Percentiles rank a stretch among this genome's conserved stretches.
These are phyloP conservation scores for Pelagia noctiluca DNA, from an alignment of 30 jellyfish, hydroid and myxozoan species.

Conservation along the genomic window DNA sequence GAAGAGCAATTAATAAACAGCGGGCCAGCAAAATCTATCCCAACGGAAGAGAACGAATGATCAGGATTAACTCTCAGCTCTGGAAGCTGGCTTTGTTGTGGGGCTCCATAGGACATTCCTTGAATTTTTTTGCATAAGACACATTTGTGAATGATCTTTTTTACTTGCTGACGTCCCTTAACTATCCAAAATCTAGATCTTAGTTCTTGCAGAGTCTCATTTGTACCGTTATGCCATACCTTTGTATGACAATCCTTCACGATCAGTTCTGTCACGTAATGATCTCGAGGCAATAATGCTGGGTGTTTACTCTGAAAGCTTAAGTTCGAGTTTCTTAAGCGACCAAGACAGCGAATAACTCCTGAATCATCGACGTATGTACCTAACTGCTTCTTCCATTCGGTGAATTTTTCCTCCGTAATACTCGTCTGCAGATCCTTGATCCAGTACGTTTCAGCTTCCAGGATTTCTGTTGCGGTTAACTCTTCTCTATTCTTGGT, in stretches of 20 bases:
- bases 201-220: not conserved
- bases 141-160: not conserved
- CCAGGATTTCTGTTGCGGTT: constrained; percentile 1
- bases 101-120: not conserved
- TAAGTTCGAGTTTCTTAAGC: constrained; percentile 6
- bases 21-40: not conserved
- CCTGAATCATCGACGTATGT: constrained; percentile 6
- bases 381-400: constrained; percentile 24
- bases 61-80: not conserved
- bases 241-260: constrained; percentile 17
- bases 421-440: constrained; percentile 7
- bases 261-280: constrained; percentile 12
- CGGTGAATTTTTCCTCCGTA: not conserved
- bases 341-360: constrained; percentile 34
- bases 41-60: not conserved
- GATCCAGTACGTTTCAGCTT: constrained; percentile 14
- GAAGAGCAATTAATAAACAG: too few relatives aligned
- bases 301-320: not conserved
- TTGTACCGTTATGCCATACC: constrained; percentile 2
- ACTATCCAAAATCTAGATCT: not conserved
- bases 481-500: not conserved
- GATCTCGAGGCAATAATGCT: constrained; percentile 2
- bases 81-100: not conserved
- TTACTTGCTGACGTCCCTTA: not conserved
- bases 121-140: not conserved